Percentiles rank a stretch among this genome's conserved stretches.
Evolutionary conservation across 1,140 invertebrate genomes (phyloP).

Genomic region (Anoplophora glabripennis): DNA sequence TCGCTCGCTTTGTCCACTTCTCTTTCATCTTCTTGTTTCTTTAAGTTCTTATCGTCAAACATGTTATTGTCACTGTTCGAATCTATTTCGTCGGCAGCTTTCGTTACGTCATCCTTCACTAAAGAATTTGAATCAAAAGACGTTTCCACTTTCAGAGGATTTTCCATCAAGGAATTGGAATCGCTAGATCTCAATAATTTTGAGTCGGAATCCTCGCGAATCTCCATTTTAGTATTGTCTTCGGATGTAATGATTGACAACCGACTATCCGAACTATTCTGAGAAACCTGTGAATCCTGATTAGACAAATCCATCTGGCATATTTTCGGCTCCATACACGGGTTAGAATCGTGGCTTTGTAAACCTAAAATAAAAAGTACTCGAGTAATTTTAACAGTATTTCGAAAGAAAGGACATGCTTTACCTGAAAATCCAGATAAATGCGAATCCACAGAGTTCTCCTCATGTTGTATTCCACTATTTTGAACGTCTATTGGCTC

Average conservation of each 20-base stretch:
- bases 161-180: too few relatives aligned
- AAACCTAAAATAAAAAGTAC: conserved; percentile 47
- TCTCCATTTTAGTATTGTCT: conserved; percentile 45
- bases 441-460: conserved; percentile 56
- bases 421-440: conserved; percentile 59
- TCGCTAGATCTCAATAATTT: conserved; percentile 5
- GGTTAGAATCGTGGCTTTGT: conserved; percentile 36
- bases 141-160: too few relatives aligned
- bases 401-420: neutral
- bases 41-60: conserved; percentile 11
- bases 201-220: conserved; percentile 34
- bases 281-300: conserved; percentile 58
- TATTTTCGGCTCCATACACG: conserved; percentile 28
- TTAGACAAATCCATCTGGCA: conserved; percentile 48
- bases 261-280: conserved; percentile 59
- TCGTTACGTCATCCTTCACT: neutral
- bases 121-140: neutral
- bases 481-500: conserved; percentile 57
- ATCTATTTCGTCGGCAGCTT: conserved; percentile 4
- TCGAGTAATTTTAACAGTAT: conserved; percentile 4
- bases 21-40: conserved; percentile 9
- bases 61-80: neutral
- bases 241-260: conserved; percentile 55
- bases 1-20: conserved; percentile 14
- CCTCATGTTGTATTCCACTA: conserved; percentile 29